Base-by-base conservation (phyloP, 2,888 invertebrate genomes). In the Bruchidius siliquastri region DNA sequence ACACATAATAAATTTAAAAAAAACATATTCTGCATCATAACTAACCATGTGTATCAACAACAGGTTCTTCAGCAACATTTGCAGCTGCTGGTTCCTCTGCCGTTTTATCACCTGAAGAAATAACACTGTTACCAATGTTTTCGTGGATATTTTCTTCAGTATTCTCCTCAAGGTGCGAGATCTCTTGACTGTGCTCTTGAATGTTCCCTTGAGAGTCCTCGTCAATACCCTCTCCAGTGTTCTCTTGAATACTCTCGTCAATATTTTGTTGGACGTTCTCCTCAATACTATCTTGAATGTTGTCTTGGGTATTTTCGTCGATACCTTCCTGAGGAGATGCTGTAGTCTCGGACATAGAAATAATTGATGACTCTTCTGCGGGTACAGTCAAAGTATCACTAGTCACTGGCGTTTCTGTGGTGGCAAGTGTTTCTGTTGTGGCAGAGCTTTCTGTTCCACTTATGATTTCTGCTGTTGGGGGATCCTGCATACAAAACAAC, bases 391-490 rank as follows among this genome's bases (percentile, higher is more conserved):
- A 49, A 49, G 49, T 32, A 26, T 71, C 71, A 32, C 49, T 18
- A n/a, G 32, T 32, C 69, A 66, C 67, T 49, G 71, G 30, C 32
- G 68, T 22, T 49, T 73, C 73, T 20, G 68, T 70, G 21, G 67
- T 67, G 21, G 73, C 68, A 71, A 71, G 71, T 68, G 69, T 71
- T 18, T 68, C 71, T 69, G 73, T 71, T 49, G 49, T 49, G 18
- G 49, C 49, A 49, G 49, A 49, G 18, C 13, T 13, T 49, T 49
- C 49, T 49, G 49, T 49, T 13, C 49, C 49, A 49, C 49, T 49
- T 30, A 30, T 8, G 18, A 13, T 13, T 49, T 13, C 49, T 18
- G 6, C 8, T 13, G 49, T 13, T 49, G 49, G 49, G 18, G 49
- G 49, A 49, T 49, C 49, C 49, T 49, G 18, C 49, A 49, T 49